These are phyloP conservation scores for Oppia nitens DNA, from an alignment of 1,140 invertebrate genomes.

Conservation along the genomic window DNA sequence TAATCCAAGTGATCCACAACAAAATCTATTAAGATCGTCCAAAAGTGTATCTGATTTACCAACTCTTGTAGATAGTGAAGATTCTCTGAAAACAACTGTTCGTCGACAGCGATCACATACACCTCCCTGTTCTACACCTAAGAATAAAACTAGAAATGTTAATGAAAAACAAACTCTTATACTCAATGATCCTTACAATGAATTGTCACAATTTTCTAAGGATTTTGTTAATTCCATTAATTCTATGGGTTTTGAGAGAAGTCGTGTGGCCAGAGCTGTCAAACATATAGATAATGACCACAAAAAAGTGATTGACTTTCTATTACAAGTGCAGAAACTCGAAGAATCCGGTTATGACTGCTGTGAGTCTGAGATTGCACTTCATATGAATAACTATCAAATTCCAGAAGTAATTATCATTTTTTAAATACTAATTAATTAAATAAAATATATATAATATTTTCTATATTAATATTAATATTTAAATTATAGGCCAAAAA, in stretches of 20 bases:
- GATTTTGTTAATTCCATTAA: conserved; percentile 48
- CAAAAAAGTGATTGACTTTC: conserved; percentile 52
- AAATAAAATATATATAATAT: neutral
- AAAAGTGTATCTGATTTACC: conserved; percentile 8
- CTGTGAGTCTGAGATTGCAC: conserved; percentile 38
- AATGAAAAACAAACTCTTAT: neutral
- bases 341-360: conserved; percentile 41
- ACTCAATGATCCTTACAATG: conserved; percentile 33
- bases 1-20: neutral
- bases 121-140: neutral
- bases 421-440: conserved; percentile 3
- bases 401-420: conserved; percentile 25
- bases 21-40: neutral
- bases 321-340: conserved; percentile 41
- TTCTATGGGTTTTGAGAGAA: conserved; percentile 64
- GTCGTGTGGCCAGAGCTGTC: conserved; percentile 54
- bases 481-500: conserved; percentile 28
- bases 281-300: conserved; percentile 55
- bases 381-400: conserved; percentile 33
- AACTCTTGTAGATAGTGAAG: neutral
- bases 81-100: neutral
- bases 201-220: conserved; percentile 40
- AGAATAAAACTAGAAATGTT: neutral
- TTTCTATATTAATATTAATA: neutral
- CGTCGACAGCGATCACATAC: neutral